Percentiles rank a stretch among this genome's conserved stretches.
These are phyloP conservation scores for Mirza zaza DNA, from an alignment of 2,113 vertebrate genomes.

Conservation along the genomic window DNA sequence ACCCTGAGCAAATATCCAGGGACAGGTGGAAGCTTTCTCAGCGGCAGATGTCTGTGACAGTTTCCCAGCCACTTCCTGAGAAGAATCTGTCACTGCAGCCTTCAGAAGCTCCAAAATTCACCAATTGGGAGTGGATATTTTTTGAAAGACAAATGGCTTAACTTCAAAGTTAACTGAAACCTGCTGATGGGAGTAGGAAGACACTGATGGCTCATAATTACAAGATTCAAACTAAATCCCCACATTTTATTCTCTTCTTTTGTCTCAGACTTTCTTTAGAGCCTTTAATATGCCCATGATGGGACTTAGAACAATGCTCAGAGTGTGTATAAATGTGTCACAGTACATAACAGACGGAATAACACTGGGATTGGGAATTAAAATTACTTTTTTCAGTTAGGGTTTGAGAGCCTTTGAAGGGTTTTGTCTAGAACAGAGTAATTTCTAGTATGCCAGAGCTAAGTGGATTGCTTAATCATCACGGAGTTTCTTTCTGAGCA, in stretches of 20 bases:
- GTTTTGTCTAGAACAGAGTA: constrained; percentile 33
- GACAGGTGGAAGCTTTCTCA: neutral
- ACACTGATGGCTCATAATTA: neutral
- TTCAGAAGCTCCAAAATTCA: neutral
- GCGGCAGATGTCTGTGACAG: neutral
- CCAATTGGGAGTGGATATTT: neutral
- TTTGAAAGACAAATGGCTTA: constrained; percentile 29
- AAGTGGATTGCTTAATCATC: neutral
- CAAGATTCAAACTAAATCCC: neutral
- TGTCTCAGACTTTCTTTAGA: constrained; percentile 33
- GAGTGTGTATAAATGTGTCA: constrained; percentile 7
- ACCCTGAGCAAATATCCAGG: neutral
- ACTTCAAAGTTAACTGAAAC: constrained; percentile 53
- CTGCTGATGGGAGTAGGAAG: neutral
- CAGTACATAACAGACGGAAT: neutral
- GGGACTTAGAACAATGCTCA: neutral
- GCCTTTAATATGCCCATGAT: neutral
- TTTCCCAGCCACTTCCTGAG: neutral
- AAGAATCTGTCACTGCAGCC: neutral
- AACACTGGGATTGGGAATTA: neutral
- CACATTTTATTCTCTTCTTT: neutral
- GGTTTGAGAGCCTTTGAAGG: neutral
- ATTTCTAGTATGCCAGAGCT: neutral
- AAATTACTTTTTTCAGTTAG: constrained; percentile 25
- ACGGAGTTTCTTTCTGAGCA: neutral